Evolutionary conservation across 1,140 invertebrate genomes (phyloP).

Genomic region (Ceratina japonica): DNA sequence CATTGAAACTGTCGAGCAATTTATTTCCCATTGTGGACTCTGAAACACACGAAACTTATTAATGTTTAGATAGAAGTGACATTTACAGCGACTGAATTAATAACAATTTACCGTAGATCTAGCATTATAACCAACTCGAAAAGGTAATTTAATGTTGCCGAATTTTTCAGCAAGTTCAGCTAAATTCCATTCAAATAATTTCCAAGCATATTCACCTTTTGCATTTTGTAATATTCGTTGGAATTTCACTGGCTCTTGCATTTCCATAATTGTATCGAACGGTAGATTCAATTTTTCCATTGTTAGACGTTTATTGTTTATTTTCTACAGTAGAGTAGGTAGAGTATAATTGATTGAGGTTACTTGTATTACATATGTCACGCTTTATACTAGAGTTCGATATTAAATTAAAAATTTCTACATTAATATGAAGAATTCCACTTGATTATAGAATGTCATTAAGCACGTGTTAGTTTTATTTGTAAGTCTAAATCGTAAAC

Average conservation of each 20-base stretch:
- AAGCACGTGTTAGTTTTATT: too few species aligned
- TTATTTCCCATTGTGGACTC: constrained; percentile 88
- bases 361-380: too few species aligned
- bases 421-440: too few species aligned
- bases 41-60: constrained; percentile 61
- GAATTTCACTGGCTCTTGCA: constrained; percentile 73
- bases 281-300: constrained; percentile 42
- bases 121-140: constrained; percentile 76
- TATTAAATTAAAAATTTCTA: too few species aligned
- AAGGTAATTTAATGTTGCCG: constrained; percentile 74
- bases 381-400: too few species aligned
- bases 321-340: too few species aligned
- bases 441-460: too few species aligned
- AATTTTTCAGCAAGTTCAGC: constrained; percentile 74
- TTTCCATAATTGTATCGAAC: constrained; percentile 57
- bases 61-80: constrained; percentile 4
- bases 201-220: constrained; percentile 66
- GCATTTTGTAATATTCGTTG: constrained; percentile 67
- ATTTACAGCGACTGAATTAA: constrained; percentile 7
- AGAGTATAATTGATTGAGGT: too few species aligned
- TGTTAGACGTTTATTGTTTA: neutral
- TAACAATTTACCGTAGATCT: constrained; percentile 71
- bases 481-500: too few species aligned
- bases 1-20: constrained; percentile 80
- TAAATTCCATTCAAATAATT: constrained; percentile 77